These are phyloP conservation scores for Eurystomus gularis DNA, from an alignment of 2,113 vertebrate genomes.

Conservation along the genomic window DNA sequence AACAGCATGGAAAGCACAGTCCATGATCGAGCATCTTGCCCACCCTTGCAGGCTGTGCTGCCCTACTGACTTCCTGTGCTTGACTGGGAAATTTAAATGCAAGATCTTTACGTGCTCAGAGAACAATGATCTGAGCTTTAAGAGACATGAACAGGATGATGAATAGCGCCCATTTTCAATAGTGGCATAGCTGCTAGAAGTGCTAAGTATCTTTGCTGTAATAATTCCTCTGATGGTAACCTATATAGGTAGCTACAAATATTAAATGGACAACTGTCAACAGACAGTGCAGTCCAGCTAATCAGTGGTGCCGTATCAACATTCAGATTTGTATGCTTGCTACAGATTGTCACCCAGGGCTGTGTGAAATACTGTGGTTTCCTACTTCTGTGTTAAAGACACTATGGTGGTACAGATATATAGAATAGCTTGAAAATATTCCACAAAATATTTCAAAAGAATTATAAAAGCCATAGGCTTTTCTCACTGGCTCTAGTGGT, in stretches of 20 bases:
- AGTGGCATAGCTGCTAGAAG: background rate
- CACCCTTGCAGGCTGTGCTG: background rate
- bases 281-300: background rate
- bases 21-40: background rate
- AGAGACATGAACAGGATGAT: background rate
- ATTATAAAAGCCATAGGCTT: background rate
- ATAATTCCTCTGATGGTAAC: background rate
- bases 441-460: background rate
- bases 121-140: background rate
- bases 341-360: background rate
- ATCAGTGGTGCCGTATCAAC: background rate
- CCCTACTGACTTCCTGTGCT: background rate
- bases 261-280: background rate
- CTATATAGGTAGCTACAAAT: background rate
- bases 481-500: background rate
- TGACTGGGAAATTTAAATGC: constrained; percentile 29
- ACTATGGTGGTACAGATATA: background rate
- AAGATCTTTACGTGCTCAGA: background rate
- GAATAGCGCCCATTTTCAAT: background rate
- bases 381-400: background rate
- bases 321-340: background rate
- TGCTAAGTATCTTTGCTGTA: background rate
- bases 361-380: background rate
- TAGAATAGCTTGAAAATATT: background rate
- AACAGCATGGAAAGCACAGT: background rate